These are phyloP conservation scores for Montipora sp. DNA, from an alignment of 64 coral and sea anemone genomes.

Conservation along the genomic window DNA sequence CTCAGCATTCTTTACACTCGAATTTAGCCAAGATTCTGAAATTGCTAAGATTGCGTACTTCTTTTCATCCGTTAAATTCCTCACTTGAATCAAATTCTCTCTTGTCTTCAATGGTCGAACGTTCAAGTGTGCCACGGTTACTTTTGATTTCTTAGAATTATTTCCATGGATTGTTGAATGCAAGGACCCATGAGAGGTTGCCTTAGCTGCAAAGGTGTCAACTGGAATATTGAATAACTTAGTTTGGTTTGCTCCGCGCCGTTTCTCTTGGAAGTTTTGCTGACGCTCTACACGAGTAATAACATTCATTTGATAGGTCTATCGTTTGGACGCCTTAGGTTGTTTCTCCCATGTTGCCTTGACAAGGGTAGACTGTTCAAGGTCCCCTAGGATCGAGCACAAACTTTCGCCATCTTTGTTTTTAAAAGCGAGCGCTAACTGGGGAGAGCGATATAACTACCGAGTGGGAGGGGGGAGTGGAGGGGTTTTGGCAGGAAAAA, in stretches of 20 bases:
- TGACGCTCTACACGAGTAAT: slow-evolving; percentile 16
- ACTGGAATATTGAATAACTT: slow-evolving; percentile 62
- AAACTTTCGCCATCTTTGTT: no score
- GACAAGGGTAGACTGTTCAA: no score
- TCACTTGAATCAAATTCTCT: slow-evolving; percentile 57
- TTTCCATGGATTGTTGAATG: slow-evolving; percentile 39
- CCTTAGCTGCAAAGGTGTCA: slow-evolving; percentile 41
- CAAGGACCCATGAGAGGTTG: slow-evolving; percentile 42
- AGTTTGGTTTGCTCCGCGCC: slow-evolving; percentile 27
- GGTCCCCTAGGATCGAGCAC: no score
- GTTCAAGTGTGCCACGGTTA: slow-evolving; percentile 24
- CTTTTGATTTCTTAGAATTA: slow-evolving; percentile 50
- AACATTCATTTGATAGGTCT: no score
- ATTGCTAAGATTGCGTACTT: slow-evolving; percentile 31
- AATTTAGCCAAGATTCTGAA: slow-evolving; percentile 52
- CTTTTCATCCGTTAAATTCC: slow-evolving; percentile 50
- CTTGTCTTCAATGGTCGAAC: slow-evolving; percentile 17
- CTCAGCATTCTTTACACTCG: no score
- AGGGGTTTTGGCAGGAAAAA: no score
- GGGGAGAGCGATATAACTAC: no score
- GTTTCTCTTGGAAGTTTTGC: slow-evolving; percentile 45
- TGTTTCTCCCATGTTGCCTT: no score
- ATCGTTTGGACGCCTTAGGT: no score
- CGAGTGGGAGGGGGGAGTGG: no score
- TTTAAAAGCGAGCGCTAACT: no score